Evolutionary conservation across 1,140 invertebrate species (phyloP), one percentile per base, ranked within the genome.

Genomic region (Trinorchestia longiramus): DNA sequence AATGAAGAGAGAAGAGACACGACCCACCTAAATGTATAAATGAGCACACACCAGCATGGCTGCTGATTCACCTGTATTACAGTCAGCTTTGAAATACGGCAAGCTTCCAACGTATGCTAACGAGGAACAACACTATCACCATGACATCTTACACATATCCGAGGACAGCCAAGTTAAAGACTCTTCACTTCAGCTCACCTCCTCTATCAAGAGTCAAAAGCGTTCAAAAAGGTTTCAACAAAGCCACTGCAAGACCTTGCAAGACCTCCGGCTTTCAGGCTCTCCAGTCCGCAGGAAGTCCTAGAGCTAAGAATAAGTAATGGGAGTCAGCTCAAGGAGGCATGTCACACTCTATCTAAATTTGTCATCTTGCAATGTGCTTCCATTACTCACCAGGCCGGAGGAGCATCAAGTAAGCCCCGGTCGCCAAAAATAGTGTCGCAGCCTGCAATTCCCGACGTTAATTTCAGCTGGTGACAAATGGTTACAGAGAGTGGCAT

Each of bases 281-380:
- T 36, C 62, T 77, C 15, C 62, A 77, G 62, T 77, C 28, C 11
- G 62, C 28, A 77, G 62, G 62, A 77, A 77, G 62, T 77, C 62
- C 15, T 23, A 77, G 15, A 77, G 62, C 62, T 77, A 77, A 77
- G 62, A 77, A 77, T 77, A 77, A 77, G 62, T 90, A 90, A 42
- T 90, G 43, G 88, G 88, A 11, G 28, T 43, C 88, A 43, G 41
- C 41, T 90, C 92, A 44, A 91, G 19, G 92, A 47, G 92, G 44
- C 44, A 47, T 94, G 92, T 47, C 43, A 47, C 92, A 47, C 43
- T 94, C 92, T 44, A 94, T 94, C 92, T 94, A 94, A 94, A 94
- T 94, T 94, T 94, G 92, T 94, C 92, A 94, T 11, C 92, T 40
- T 15, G 36, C 43, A 4, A 94, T 94, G 43, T 42, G 36, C 44